phyloP scores from a whole-genome alignment of 2,797 vertebrate genomes.

The Pogonophryne albipinna region DNA sequence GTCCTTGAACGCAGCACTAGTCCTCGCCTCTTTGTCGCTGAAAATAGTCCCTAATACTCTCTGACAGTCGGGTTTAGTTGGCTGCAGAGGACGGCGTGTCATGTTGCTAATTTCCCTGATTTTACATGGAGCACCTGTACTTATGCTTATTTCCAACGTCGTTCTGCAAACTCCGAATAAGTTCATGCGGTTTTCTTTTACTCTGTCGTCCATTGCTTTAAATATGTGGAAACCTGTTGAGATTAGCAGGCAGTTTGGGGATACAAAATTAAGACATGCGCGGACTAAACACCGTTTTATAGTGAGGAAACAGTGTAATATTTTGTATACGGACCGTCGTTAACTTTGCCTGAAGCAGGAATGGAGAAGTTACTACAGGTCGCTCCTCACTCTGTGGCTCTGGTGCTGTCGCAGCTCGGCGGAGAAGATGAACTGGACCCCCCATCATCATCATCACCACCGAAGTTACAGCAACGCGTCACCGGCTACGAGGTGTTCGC shows the following conservation, averaged over 20 bases:
- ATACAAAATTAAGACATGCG: not conserved
- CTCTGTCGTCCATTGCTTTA: not conserved
- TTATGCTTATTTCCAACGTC: not conserved
- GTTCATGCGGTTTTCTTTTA: not conserved
- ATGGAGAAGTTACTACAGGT: constrained; percentile 91
- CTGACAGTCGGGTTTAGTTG: constrained; percentile 52
- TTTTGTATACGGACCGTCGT: not conserved
- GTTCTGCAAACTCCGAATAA: constrained; percentile 9
- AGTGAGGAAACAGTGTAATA: not conserved
- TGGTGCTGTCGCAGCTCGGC: constrained; percentile 88
- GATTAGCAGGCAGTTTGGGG: not conserved
- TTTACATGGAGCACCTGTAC: constrained; percentile 50
- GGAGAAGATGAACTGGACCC: constrained; percentile 48
- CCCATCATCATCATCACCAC: constrained; percentile 12
- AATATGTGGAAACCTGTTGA: not conserved
- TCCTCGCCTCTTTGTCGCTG: constrained; percentile 59
- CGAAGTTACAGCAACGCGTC: constrained; percentile 82
- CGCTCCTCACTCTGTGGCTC: constrained; percentile 93
- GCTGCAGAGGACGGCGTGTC: constrained; percentile 16
- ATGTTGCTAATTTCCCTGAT: constrained; percentile 34
- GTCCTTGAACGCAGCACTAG: constrained; percentile 70
- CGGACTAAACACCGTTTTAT: not conserved
- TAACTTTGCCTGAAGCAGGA: not conserved
- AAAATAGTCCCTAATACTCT: constrained; percentile 45
- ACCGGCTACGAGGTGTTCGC: constrained; percentile 95